Percentiles rank a stretch among this genome's conserved stretches.
Conservation (phyloP, 2,888 invertebrate species). For the Drosophila melanosoma region DNA sequence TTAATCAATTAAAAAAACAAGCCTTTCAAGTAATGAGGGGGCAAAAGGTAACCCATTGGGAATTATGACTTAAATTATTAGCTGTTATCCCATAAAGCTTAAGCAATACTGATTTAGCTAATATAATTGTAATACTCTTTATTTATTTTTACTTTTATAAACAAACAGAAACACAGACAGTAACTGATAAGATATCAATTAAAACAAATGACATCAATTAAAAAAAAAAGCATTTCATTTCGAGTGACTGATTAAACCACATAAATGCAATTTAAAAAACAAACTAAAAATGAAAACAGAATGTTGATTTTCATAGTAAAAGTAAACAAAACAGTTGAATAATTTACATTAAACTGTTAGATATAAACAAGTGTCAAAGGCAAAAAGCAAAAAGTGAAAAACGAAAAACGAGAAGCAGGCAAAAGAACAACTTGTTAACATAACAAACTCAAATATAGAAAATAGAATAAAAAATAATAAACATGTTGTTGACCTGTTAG, state of each 20-base stretch:
- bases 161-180: neutral
- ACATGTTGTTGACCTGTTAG: slow-evolving; percentile 8
- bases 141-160: neutral
- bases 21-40: slow-evolving; percentile 3
- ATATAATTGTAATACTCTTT: neutral
- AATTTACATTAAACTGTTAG: neutral
- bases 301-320: neutral
- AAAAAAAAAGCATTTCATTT: neutral
- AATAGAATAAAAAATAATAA: slow-evolving; percentile 24
- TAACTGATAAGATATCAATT: slow-evolving; percentile 8
- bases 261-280: neutral
- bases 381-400: neutral
- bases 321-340: neutral
- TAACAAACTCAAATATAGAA: slow-evolving; percentile 2
- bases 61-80: slow-evolving; percentile 1
- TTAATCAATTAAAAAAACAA: slow-evolving; percentile 30
- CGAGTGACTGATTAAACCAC: slow-evolving; percentile 6
- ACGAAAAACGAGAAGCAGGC: slow-evolving; percentile 5
- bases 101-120: neutral
- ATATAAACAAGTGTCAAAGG: neutral
- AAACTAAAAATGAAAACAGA: neutral
- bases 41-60: neutral
- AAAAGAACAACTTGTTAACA: neutral
- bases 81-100: neutral
- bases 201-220: slow-evolving; percentile 7